Evolutionary conservation across 2,113 vertebrate genomes (phyloP), one percentile per base, ranked within the genome.

Genomic region (Silurus asotus): DNA sequence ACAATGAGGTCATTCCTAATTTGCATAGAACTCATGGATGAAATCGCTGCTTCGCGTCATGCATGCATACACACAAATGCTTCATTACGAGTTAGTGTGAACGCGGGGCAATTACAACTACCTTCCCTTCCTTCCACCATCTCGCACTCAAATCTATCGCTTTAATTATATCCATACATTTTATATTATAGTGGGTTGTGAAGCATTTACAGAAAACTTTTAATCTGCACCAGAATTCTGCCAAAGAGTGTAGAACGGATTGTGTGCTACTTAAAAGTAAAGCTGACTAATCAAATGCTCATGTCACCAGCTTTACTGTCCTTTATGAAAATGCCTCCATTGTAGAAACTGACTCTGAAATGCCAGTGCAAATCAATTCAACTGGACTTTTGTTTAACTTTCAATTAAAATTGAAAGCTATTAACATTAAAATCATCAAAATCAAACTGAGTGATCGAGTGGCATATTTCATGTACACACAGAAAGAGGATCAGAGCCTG

Each of bases 381-480:
- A 37, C 37, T 37, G 2, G 37, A 37, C 37, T 25, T 55, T 8
- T 55, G 77, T 78, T 58, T 28, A 58, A 17, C 53, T 56, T 83
- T 83, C 86, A 20, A 65, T 10, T 6, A 80, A 61, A 75, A 77
- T 55, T 13, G 1, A 25, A 90, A 69, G 79, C 86, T 85, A 25
- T 55, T 79, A 83, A 86, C 82, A 80, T 86, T 88, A 89, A 92
- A 92, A 87, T 85, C 86, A 87, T 67, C 78, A 82, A 87, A 81
- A 79, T 64, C 88, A 56, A 84, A 90, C 90, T 91, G 83, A 90
- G 86, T 87, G 88, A 91, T 37, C 56, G 87, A 89, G 80, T 67
- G 65, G 81, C 53, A 81, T 84, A 53, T 77, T 79, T 49, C 75
- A 84, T 49, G 74, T 69, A 53, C 5, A 85, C 75, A 83, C 65